These are phyloP conservation scores for Ophion ellenae DNA, from an alignment of 2,888 invertebrate genomes.

Conservation along the genomic window DNA sequence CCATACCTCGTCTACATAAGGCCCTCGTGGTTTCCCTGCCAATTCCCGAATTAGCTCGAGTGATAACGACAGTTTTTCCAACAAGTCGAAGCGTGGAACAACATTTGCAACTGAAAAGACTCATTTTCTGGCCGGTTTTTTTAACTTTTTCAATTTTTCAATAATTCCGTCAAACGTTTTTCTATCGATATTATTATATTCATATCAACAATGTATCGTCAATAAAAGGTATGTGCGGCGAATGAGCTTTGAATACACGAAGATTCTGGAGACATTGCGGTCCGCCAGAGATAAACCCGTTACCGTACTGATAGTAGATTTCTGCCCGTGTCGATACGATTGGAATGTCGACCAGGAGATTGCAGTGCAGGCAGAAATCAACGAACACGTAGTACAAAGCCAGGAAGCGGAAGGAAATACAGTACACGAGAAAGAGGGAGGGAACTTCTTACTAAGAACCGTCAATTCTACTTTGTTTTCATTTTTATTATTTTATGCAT, in stretches of 20 bases:
- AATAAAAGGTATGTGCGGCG: not conserved
- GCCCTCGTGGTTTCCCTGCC: conserved; percentile 80
- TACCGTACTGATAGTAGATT: not conserved
- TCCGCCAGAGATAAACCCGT: not conserved
- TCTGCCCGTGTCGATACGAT: not conserved
- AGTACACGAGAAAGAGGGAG: not conserved
- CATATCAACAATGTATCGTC: not conserved
- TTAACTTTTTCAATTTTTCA: too few species aligned
- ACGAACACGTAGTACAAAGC: not conserved
- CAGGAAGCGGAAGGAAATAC: not conserved
- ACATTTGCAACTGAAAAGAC: conserved; percentile 72
- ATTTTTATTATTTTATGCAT: too few species aligned
- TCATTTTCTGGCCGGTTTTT: too few species aligned
- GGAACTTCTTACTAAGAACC: too few species aligned
- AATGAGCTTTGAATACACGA: not conserved
- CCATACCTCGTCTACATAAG: conserved; percentile 79
- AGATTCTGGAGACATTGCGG: not conserved
- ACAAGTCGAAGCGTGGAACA: conserved; percentile 82
- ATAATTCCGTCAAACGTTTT: too few species aligned
- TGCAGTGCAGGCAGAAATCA: not conserved
- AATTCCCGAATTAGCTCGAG: conserved; percentile 83
- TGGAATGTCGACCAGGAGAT: too few species aligned
- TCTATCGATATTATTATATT: too few species aligned
- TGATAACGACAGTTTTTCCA: conserved; percentile 79
- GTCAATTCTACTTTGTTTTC: not conserved